Evolutionary conservation across 2,888 invertebrate species (phyloP).

Genomic region (Synergus umbraculus): DNA sequence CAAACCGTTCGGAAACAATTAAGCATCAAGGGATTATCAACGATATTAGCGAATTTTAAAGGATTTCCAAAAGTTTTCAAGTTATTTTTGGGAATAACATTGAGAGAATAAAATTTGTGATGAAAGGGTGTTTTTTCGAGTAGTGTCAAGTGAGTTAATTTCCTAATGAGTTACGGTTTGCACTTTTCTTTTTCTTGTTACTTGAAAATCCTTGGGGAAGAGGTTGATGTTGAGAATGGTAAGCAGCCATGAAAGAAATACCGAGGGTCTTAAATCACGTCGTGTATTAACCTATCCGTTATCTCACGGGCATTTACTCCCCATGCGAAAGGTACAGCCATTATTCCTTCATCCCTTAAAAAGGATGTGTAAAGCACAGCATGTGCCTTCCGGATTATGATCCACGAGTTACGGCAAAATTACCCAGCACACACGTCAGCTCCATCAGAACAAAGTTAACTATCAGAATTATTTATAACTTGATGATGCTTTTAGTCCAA

Average conservation of each 20-base stretch:
- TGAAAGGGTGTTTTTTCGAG: background rate
- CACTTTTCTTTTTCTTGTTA: background rate
- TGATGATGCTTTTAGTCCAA: background rate
- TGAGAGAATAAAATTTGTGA: background rate
- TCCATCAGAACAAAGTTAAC: background rate
- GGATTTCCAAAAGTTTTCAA: too few relatives aligned
- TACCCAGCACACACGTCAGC: background rate
- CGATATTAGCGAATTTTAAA: too few relatives aligned
- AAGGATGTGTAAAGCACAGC: constrained; percentile 20
- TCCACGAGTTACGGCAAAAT: constrained; percentile 9
- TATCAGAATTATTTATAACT: background rate
- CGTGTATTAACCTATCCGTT: constrained; percentile 48
- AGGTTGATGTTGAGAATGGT: constrained; percentile 32
- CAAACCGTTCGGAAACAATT: background rate
- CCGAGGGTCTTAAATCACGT: constrained; percentile 51
- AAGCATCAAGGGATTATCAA: too few relatives aligned
- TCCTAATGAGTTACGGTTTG: background rate
- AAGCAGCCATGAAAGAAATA: constrained; percentile 43
- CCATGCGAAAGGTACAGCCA: constrained; percentile 24
- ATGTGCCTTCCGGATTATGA: constrained; percentile 1
- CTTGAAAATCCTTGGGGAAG: background rate
- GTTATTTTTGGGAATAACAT: too few relatives aligned
- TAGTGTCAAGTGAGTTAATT: background rate
- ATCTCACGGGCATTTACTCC: constrained; percentile 42
- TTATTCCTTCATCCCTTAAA: constrained; percentile 22